A percentile compares a stretch with the other conserved stretches of the same genome.
These are phyloP conservation scores for Hirtodrosophila cameraria DNA, from an alignment of 2,888 invertebrate genomes.

Conservation along the genomic window DNA sequence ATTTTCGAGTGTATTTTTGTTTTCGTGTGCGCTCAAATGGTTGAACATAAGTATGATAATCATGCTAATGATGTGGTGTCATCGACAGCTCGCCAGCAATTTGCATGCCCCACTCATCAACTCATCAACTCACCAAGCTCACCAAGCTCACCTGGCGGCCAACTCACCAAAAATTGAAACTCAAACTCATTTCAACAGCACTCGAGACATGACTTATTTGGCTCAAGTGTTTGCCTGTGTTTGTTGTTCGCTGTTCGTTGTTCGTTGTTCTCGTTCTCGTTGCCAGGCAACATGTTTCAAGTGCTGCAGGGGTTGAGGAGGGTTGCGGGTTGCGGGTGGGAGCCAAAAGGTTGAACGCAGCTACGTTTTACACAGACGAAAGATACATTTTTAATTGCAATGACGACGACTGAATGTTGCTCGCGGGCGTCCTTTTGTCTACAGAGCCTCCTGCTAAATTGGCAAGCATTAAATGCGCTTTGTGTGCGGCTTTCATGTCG, in stretches of 20 bases:
- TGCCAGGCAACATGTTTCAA: constrained; percentile 26
- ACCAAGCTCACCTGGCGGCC: no score
- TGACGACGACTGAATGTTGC: constrained; percentile 32
- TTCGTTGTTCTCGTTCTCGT: constrained; percentile 47
- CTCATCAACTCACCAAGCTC: no score
- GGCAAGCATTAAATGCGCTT: constrained; percentile 51
- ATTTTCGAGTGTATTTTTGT: constrained; percentile 21
- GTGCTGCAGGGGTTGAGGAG: neutral
- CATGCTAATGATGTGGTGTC: constrained; percentile 45
- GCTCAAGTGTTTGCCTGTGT: constrained; percentile 59
- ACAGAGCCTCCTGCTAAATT: constrained; percentile 31
- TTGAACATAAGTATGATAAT: constrained; percentile 34
- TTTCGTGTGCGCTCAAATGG: constrained; percentile 15
- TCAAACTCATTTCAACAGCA: constrained; percentile 78
- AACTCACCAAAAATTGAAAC: constrained; percentile 46
- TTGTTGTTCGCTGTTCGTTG: no score
- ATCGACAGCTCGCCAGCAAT: constrained; percentile 29
- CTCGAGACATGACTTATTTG: constrained; percentile 77
- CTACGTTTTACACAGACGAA: no score
- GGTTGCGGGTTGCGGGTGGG: no score
- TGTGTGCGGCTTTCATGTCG: constrained; percentile 18
- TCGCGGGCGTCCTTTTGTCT: constrained; percentile 39
- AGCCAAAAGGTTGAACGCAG: no score
- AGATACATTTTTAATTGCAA: constrained; percentile 48
- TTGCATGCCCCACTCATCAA: constrained; percentile 31